Evolutionary conservation across 1,140 invertebrate genomes (phyloP).

Genomic region (Batillaria attramentaria): DNA sequence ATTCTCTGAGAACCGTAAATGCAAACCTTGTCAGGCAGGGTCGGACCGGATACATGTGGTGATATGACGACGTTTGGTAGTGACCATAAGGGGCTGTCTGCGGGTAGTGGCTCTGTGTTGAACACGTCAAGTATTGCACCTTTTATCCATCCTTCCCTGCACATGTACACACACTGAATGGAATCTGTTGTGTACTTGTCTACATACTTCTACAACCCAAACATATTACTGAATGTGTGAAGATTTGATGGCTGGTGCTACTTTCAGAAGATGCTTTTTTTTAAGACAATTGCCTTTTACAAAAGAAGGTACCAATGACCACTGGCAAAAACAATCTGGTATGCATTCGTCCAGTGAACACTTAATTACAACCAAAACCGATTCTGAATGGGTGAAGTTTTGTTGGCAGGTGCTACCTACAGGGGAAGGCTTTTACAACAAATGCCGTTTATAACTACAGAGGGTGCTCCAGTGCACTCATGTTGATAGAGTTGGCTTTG

Average conservation of each 20-base stretch:
- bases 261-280: background rate
- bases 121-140: slow-evolving; percentile 78
- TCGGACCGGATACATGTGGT: slow-evolving; percentile 74
- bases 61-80: slow-evolving; percentile 75
- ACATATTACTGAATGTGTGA: background rate
- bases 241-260: background rate
- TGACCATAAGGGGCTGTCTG: slow-evolving; percentile 74
- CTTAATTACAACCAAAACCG: no score
- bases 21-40: slow-evolving; percentile 9
- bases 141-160: slow-evolving; percentile 72
- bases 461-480: background rate
- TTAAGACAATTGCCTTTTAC: background rate
- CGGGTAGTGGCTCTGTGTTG: slow-evolving; percentile 75
- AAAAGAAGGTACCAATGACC: background rate
- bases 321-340: background rate
- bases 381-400: no score
- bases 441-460: no score
- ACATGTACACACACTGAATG: background rate
- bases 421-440: no score
- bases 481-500: no score
- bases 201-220: background rate
- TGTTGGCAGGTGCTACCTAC: no score
- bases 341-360: no score
- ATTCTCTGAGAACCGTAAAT: background rate
- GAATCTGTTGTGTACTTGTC: background rate